Base-by-base conservation (phyloP, 1,140 invertebrate genomes). In the Drosophila rufa region DNA sequence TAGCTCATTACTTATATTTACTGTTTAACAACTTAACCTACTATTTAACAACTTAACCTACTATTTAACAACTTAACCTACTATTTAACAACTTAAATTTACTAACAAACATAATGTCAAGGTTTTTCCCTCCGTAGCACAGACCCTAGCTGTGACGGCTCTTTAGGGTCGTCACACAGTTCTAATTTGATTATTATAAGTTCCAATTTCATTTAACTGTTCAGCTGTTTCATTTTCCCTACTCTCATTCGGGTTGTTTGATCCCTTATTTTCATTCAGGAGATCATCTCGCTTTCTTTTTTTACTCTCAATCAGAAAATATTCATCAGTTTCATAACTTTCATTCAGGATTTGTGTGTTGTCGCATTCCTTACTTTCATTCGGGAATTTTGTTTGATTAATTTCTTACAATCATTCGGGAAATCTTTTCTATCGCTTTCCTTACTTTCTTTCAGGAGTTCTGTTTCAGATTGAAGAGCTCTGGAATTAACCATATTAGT, bases 401-500 rank as follows among this genome's bases (percentile, higher is more conserved):
- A 14, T 22, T 59, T 67, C 56, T 47, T 67, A 67, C 43, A 59
- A 8, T 67, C 53, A 47, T 55, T 64, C 61, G 25, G 27, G 30
- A 33, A 36, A 19, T 57, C 25, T 25, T 14, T 9, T 11, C 56
- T 2, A 7, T 51, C 5, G 43, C 15, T 22, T 66, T 66, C 51
- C 62, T 46, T 66, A 66, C 40, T 56, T 12, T 66, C 53, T 38
- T 68, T 68, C 45, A 5, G 57, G 36, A 60, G n/a, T 22, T 2
- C 25, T 43, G 17, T 17, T 50, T 69, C n/a, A 47, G 22, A 42
- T 43, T 62, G 43, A 17, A 47, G 22, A 50, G 58, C 58, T 36
- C 46, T 62, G 51, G 58, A 69, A 64, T 69, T 22, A 30, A 58
- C 42, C 53, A 48, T 58, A 47, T 58, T 48, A n/a, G 53, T 58